Percentiles rank a stretch among this genome's conserved stretches.
Evolutionary conservation across 2,797 vertebrate species (phyloP).

Genomic region (Pelobates cultripes): DNA sequence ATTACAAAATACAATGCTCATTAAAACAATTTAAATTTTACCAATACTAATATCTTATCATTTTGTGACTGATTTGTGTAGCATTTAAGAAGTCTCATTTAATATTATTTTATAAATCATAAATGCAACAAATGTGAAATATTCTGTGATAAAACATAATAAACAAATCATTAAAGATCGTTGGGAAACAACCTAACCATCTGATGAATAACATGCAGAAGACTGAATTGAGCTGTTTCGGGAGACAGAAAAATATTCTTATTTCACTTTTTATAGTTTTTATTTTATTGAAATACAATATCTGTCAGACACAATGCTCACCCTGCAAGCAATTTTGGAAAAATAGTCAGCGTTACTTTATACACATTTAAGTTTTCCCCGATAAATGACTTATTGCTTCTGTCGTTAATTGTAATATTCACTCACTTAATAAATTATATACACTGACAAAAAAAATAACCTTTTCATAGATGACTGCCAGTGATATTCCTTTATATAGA

Average conservation of each 20-base stretch:
- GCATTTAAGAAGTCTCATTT: no score
- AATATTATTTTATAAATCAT: no score
- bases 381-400: not conserved
- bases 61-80: no score
- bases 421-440: conserved; percentile 8
- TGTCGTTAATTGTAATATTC: not conserved
- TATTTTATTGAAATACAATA: conserved; percentile 43
- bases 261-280: conserved; percentile 48
- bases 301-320: conserved; percentile 37
- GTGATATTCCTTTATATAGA: not conserved
- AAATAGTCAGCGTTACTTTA: not conserved
- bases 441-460: not conserved
- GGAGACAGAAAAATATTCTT: conserved; percentile 42
- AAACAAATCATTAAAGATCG: conserved; percentile 45
- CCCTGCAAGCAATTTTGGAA: conserved; percentile 24
- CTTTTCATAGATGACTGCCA: not conserved
- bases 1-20: no score
- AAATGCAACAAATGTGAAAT: conserved; percentile 26
- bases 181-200: conserved; percentile 49
- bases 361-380: conserved; percentile 4
- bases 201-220: conserved; percentile 33
- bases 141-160: not conserved
- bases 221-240: conserved; percentile 21
- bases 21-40: no score
- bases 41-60: no score